phyloP scores from a whole-genome alignment of 2,888 invertebrate species.

The Euproctis similis region DNA sequence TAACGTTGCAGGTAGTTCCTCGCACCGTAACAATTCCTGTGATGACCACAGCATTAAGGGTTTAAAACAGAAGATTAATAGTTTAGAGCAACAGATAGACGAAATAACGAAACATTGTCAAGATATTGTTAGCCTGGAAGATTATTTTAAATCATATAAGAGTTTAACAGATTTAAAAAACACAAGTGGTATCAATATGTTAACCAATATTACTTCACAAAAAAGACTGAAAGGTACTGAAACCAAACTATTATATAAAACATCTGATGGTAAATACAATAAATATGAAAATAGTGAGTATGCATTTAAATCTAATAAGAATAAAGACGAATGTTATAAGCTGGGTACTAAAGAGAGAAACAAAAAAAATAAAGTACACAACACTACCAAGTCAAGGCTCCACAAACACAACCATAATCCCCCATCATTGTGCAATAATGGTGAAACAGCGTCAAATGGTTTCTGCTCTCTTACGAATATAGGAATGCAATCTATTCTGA shows the following conservation, averaged over 20 bases:
- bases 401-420: too few species aligned
- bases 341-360: constrained; percentile 20
- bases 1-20: constrained; percentile 50
- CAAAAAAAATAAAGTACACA: constrained; percentile 30
- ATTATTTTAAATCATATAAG: constrained; percentile 23
- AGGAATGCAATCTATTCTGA: too few species aligned
- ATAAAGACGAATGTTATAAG: constrained; percentile 11
- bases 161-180: constrained; percentile 16
- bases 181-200: constrained; percentile 16
- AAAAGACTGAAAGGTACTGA: constrained; percentile 23
- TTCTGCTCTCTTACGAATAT: too few species aligned
- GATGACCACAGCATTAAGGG: constrained; percentile 51
- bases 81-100: constrained; percentile 45
- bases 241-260: constrained; percentile 43
- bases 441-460: too few species aligned
- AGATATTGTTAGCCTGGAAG: constrained; percentile 31
- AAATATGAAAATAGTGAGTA: constrained; percentile 33
- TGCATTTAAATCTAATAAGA: constrained; percentile 15
- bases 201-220: constrained; percentile 16
- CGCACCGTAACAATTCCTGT: constrained; percentile 55
- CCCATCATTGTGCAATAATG: too few species aligned
- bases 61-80: constrained; percentile 49
- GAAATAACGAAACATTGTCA: constrained; percentile 46
- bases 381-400: constrained; percentile 19
- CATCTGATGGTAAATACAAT: constrained; percentile 27